These are phyloP conservation scores for Cephus pygmeus DNA, from an alignment of 2,888 invertebrate genomes.

Conservation along the genomic window DNA sequence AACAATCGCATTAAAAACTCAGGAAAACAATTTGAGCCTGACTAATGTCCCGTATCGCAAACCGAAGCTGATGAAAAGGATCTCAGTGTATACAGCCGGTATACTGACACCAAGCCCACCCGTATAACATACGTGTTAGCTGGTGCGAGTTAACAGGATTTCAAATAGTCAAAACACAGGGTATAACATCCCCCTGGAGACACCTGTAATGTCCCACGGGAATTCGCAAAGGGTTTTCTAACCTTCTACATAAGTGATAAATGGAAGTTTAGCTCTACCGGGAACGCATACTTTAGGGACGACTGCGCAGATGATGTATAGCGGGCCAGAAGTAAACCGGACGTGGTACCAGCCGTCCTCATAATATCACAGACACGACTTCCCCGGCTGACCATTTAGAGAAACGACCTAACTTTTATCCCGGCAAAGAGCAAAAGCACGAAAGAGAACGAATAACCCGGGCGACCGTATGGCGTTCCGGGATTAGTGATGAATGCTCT, in stretches of 20 bases:
- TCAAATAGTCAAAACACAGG: conserved; percentile 22
- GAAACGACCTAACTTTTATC: not conserved
- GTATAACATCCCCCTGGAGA: conserved; percentile 8
- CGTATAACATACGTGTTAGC: conserved; percentile 11
- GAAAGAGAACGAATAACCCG: not conserved
- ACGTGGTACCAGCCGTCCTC: not conserved
- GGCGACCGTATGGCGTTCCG: conserved; percentile 30
- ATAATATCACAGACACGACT: not conserved
- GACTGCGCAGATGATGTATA: not conserved
- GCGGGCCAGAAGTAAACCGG: not conserved
- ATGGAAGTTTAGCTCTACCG: not conserved
- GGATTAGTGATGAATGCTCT: conserved; percentile 42
- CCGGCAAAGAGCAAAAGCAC: not conserved
- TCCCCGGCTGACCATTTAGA: not conserved
- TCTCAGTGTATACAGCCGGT: conserved; percentile 6
- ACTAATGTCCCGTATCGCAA: not conserved
- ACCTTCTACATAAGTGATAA: not conserved
- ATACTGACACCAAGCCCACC: conserved; percentile 21
- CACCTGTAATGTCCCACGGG: conserved; percentile 23
- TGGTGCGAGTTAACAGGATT: conserved; percentile 25
- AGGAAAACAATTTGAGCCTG: not conserved
- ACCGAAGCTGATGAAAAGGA: not conserved
- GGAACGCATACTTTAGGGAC: not conserved
- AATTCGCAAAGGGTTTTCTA: not conserved
- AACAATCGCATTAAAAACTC: not conserved